phyloP scores from a whole-genome alignment of 1,140 invertebrate genomes.

The Venustaconcha ellipsiformis region DNA sequence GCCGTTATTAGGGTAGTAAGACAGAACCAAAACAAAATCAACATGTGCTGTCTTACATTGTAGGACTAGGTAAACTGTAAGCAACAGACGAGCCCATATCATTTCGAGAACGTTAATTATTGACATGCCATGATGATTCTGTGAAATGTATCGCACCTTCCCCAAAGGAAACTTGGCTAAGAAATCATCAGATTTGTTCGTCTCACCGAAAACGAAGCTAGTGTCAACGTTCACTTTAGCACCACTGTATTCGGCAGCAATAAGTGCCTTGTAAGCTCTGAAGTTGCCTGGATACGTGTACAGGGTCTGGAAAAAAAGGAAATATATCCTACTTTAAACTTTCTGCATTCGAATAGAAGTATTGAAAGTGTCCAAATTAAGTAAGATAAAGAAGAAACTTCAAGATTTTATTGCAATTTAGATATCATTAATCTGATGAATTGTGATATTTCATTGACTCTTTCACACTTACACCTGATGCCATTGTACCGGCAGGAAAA shows the following conservation, averaged over 20 bases:
- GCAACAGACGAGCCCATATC: background rate
- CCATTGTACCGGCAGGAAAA: constrained; percentile 68
- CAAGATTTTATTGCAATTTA: too few species aligned
- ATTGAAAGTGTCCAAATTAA: too few species aligned
- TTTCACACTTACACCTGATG: constrained; percentile 73
- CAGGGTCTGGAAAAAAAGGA: constrained; percentile 81
- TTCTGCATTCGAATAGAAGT: too few species aligned
- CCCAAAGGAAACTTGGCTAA: constrained; percentile 94
- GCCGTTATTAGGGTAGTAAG: too few species aligned
- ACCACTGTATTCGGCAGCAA: constrained; percentile 95
- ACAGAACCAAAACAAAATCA: too few species aligned
- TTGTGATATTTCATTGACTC: background rate
- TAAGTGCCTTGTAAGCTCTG: constrained; percentile 88
- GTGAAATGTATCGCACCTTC: constrained; percentile 77
- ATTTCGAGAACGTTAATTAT: too few species aligned
- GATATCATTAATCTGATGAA: too few species aligned
- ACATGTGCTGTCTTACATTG: too few species aligned
- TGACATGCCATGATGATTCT: too few species aligned
- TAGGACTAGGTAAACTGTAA: background rate
- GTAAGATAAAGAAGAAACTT: too few species aligned
- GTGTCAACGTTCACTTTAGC: constrained; percentile 83
- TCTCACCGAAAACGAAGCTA: constrained; percentile 93
- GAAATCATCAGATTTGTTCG: constrained; percentile 88
- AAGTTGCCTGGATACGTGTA: constrained; percentile 97
- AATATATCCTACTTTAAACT: background rate